Conservation (phyloP, 2,113 vertebrate species). For the Mugil cephalus region DNA sequence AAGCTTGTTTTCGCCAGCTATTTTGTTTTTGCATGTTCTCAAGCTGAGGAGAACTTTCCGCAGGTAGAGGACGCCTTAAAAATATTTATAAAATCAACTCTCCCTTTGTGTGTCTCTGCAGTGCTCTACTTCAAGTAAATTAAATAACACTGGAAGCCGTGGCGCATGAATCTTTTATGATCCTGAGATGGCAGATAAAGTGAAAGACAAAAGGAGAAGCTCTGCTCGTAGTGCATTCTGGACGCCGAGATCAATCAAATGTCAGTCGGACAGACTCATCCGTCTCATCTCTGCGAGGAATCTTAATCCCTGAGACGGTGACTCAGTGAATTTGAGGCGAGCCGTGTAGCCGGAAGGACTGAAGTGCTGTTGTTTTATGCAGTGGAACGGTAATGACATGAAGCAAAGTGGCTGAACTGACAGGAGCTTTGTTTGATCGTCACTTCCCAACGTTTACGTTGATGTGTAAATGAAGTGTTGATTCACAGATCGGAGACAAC, state of each 20-base stretch:
- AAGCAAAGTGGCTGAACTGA: background rate
- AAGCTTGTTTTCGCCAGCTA: background rate
- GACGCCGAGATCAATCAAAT: constrained; percentile 65
- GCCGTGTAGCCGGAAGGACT: background rate
- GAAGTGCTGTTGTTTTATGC: constrained; percentile 7
- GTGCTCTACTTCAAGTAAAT: constrained; percentile 68
- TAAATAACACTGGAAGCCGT: constrained; percentile 69
- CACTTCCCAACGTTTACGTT: too few species aligned
- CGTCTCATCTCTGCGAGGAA: constrained; percentile 50
- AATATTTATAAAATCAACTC: constrained; percentile 71
- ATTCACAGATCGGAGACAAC: too few species aligned
- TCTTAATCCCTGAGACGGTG: constrained; percentile 46
- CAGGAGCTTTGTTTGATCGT: too few species aligned
- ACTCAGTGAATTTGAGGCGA: constrained; percentile 20
- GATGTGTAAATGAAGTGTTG: too few species aligned
- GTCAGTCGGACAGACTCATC: constrained; percentile 52
- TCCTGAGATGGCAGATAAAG: constrained; percentile 69
- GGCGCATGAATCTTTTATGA: constrained; percentile 82
- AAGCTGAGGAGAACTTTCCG: constrained; percentile 4
- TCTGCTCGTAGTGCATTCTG: constrained; percentile 41
- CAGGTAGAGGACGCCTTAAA: constrained; percentile 11
- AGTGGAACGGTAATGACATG: background rate
- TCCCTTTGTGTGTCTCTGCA: constrained; percentile 27
- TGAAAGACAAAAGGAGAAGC: constrained; percentile 76
- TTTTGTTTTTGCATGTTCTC: constrained; percentile 7